phyloP scores from a whole-genome alignment of 1,140 invertebrate species.

The Cydia fagiglandana region DNA sequence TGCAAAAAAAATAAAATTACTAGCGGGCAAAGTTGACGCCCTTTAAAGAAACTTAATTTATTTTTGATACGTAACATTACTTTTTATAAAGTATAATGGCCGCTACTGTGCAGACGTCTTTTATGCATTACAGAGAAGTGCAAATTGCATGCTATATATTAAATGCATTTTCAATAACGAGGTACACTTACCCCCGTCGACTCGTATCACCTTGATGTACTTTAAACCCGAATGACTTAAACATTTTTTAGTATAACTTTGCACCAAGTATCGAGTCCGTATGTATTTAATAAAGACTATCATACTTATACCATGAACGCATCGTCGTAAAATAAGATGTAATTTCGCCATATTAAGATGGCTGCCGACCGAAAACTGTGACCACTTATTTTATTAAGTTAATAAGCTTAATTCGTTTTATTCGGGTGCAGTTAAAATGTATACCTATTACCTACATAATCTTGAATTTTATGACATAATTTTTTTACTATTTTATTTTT shows the following conservation, averaged over 20 bases:
- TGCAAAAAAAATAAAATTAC: neutral
- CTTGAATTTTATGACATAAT: neutral
- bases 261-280: neutral
- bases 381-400: conserved; percentile 22
- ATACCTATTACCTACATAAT: too few relatives aligned
- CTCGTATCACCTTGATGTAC: neutral
- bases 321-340: conserved; percentile 3
- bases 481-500: neutral
- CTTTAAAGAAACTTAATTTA: neutral
- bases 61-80: neutral
- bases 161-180: conserved; percentile 7
- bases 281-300: conserved; percentile 18
- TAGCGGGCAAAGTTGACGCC: neutral
- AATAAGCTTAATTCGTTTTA: neutral
- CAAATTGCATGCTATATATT: neutral
- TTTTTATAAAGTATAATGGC: neutral
- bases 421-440: neutral
- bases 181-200: neutral
- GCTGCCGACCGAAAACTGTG: neutral
- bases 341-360: conserved; percentile 17
- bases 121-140: conserved; percentile 16
- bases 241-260: neutral
- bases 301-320: neutral
- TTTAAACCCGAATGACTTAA: neutral
- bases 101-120: neutral